phyloP scores from a whole-genome alignment of 1,140 invertebrate genomes.

The Rhizoglyphus robini region DNA sequence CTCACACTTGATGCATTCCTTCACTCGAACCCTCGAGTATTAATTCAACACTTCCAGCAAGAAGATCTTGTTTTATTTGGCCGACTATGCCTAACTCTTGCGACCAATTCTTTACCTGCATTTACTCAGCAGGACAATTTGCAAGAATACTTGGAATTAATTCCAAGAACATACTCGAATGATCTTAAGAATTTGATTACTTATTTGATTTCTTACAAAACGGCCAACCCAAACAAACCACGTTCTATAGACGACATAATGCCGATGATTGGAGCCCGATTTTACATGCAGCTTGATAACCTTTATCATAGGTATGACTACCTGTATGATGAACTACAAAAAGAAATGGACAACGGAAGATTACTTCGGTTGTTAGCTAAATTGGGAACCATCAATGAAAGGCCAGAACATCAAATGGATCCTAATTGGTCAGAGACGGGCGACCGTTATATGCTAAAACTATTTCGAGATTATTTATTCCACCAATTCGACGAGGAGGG shows the following conservation, averaged over 20 bases:
- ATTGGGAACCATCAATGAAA: conserved; percentile 76
- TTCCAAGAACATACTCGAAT: conserved; percentile 68
- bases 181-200: conserved; percentile 82
- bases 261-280: conserved; percentile 96
- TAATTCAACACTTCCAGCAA: conserved; percentile 68
- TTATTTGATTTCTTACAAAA: conserved; percentile 20
- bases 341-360: conserved; percentile 87
- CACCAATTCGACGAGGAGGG: conserved; percentile 80
- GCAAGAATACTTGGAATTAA: conserved; percentile 59
- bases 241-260: conserved; percentile 86
- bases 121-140: neutral
- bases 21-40: conserved; percentile 43
- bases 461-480: conserved; percentile 94
- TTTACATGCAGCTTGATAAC: conserved; percentile 87
- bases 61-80: conserved; percentile 83
- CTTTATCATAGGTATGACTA: conserved; percentile 70
- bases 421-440: conserved; percentile 90
- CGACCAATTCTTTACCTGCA: conserved; percentile 73
- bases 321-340: conserved; percentile 73
- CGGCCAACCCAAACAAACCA: conserved; percentile 29
- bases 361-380: conserved; percentile 79
- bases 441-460: conserved; percentile 90
- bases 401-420: conserved; percentile 87
- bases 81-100: conserved; percentile 74
- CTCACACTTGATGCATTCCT: conserved; percentile 50